Evolutionary conservation across 2,113 vertebrate species (phyloP).

Genomic region (human (Homo sapiens)): GRCh38 chr1:202551001-202551500

Average conservation of each 20-base stretch:
- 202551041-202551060: background rate
- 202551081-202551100: background rate
- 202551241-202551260: background rate
- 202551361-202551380: background rate
- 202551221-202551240: background rate
- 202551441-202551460: background rate
- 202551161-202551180: background rate
- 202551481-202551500: background rate
- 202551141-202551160: background rate
- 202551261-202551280: background rate
- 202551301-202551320: background rate
- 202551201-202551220: background rate
- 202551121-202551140: background rate
- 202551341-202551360: background rate
- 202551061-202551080: background rate
- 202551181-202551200: background rate
- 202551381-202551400: fast-evolving
- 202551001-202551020: background rate
- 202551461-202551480: background rate
- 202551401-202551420: background rate
- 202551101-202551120: background rate
- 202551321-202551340: background rate
- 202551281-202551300: background rate
- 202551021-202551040: background rate
- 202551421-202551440: background rate